Base-by-base conservation (phyloP, 2,113 vertebrate genomes). In the Scomber japonicus region DNA sequence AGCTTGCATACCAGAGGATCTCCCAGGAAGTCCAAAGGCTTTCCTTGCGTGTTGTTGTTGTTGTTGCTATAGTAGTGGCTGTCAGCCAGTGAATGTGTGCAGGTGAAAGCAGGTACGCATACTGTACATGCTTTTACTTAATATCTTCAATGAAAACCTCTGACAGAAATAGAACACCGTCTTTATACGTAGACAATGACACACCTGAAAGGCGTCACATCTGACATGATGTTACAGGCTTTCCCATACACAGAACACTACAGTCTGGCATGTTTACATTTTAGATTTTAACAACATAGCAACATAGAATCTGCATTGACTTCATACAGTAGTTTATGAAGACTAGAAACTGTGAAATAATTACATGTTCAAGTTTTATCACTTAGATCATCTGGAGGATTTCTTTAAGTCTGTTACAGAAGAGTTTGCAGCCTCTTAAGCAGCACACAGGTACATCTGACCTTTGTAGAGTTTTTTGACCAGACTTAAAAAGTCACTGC, bases 41-140 rank as follows among this genome's bases (percentile, higher is more conserved):
- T 92, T 89, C 78, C 67, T 93, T 81, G 57, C 55, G 45, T 94
- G 83, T 95, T 96, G 93, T 93, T 93, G 80, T 91, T 79, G 85
- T 86, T 3, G 83, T 96, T 92, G 84, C 93, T 94, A 94, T 93
- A 90, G 90, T 85, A 85, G 85, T 91, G 90, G 80, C 88, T 53
- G 79, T 50, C 70, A 72, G 85, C 75, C 82, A 85, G 78, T 35
- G 13, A 80, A 48, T 73, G 80, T 65, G 63, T 45, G 71, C 86
- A 93, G 87, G 90, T 90, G 85, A 80, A 78, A 44, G 68, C 74
- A 85, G 88, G 89, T 85, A 72, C 7, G 30, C 70, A 62, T 40
- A 44, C 50, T 60, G 7, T n/a, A 44, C 44, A 40, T 60, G 54
- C 76, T 8, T 61, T 54, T 54, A 57, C 72, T 62, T 81, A 72